These are phyloP conservation scores for Trachymyrmex septentrionalis DNA, from an alignment of 1,140 invertebrate species.

Conservation along the genomic window DNA sequence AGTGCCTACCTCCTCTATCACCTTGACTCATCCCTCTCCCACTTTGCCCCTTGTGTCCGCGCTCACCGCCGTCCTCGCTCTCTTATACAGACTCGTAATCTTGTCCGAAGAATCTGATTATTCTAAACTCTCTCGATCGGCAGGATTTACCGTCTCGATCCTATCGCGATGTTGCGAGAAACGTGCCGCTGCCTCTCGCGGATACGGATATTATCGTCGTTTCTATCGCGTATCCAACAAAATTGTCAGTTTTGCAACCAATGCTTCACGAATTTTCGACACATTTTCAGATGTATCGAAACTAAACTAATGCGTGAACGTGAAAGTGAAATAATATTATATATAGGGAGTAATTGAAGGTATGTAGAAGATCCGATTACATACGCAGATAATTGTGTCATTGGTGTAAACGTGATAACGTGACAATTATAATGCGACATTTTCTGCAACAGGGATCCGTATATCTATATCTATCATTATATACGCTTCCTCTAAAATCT, in stretches of 20 bases:
- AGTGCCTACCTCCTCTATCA: slow-evolving; percentile 2
- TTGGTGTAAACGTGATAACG: not conserved
- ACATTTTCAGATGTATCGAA: slow-evolving; percentile 20
- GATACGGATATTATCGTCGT: slow-evolving; percentile 54
- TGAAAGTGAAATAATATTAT: slow-evolving; percentile 14
- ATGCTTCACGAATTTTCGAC: slow-evolving; percentile 33
- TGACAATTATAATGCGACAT: no score
- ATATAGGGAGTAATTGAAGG: not conserved
- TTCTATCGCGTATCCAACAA: slow-evolving; percentile 29
- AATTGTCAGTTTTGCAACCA: slow-evolving; percentile 33
- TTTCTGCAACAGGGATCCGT: not conserved
- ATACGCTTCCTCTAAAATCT: not conserved
- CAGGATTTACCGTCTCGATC: slow-evolving; percentile 65
- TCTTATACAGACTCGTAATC: slow-evolving; percentile 63
- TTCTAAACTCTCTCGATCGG: slow-evolving; percentile 71
- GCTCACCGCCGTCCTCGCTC: slow-evolving; percentile 37
- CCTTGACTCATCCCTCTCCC: slow-evolving; percentile 37
- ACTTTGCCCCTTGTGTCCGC: slow-evolving; percentile 4
- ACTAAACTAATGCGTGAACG: slow-evolving; percentile 28
- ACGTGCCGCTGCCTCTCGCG: slow-evolving; percentile 54
- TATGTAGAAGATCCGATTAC: not conserved
- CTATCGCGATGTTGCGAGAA: slow-evolving; percentile 63
- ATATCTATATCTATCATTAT: not conserved
- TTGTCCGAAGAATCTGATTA: slow-evolving; percentile 69
- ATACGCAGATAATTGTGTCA: not conserved